Evolutionary conservation across 2,113 vertebrate species (phyloP).

Genomic region (Hassar affinis): DNA sequence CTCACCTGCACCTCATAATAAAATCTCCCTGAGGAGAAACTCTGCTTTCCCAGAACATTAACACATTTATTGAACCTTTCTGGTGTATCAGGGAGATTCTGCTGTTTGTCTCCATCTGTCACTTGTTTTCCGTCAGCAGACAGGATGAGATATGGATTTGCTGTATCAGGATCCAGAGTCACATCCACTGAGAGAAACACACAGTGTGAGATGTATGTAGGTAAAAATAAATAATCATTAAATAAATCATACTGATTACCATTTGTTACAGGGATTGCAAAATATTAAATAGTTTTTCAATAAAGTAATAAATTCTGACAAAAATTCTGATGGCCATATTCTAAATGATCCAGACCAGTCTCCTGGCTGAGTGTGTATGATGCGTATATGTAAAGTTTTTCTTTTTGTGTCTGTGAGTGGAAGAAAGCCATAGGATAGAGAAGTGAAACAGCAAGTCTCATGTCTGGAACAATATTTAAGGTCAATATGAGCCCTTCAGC

Average conservation of each 20-base stretch:
- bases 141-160: not conserved
- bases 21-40: conserved; percentile 7
- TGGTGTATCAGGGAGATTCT: conserved; percentile 7
- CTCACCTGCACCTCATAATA: conserved; percentile 8
- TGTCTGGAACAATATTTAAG: too few relatives aligned
- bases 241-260: not conserved
- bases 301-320: too few relatives aligned
- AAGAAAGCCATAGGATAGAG: too few relatives aligned
- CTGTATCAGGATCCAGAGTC: conserved; percentile 7
- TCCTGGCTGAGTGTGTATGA: too few relatives aligned
- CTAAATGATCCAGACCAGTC: too few relatives aligned
- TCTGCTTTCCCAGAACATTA: conserved; percentile 10
- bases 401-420: too few relatives aligned
- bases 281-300: too few relatives aligned
- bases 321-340: too few relatives aligned
- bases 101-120: not conserved
- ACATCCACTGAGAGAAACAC: conserved; percentile 1
- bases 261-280: not conserved
- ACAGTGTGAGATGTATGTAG: not conserved
- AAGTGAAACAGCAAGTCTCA: too few relatives aligned
- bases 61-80: not conserved
- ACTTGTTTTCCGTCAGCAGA: conserved; percentile 7
- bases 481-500: too few relatives aligned
- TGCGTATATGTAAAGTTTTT: too few relatives aligned
- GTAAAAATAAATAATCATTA: not conserved